Base-by-base conservation (phyloP, 2,888 invertebrate species). In the Poecilobothrus nobilitatus region DNA sequence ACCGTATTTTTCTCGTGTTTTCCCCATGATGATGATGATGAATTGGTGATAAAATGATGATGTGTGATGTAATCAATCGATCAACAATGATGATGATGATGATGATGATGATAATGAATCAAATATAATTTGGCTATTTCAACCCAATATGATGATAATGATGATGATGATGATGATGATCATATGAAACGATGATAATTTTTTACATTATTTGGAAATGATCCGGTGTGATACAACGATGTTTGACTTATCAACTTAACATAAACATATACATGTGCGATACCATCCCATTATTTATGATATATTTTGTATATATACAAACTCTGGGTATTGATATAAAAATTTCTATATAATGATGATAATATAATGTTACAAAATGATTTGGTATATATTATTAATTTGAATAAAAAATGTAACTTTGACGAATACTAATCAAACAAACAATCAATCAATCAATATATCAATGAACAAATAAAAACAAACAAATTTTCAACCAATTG, bases 1-100 rank as follows among this genome's bases (percentile, higher is more conserved):
- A 73, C 81, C 81, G 82, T 82, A 82, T 82, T 82, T 82, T 82
- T 82, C 81, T 82, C 82, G 81, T 82, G 82, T 82, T 82, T 80
- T 76, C 80, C 80, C 80, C 64, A 80, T 80, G 80, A 79, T 77
- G 77, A 76, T 80, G 71, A 68, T 71, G 68, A 67, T 27, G 27
- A 68, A 75, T 65, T 70, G 70, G 66, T 71, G 27, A 5, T 27
- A 27, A 27, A 68, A 68, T 70, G 53, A 63, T 70, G 69, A 63
- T 65, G 2, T 70, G 63, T 67, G 70, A 65, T 41, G 22, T 65
- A 41, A 21, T 63, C 71, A 65, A 22, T 69, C 64, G 63, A 70
- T 65, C 69, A 84, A 77, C 72, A 85, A 84, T 84, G 84, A 84
- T 84, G 72, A 70, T 72, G 74, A 72, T 73, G 71, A 72, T 73